Evolutionary conservation across 2,888 invertebrate genomes (phyloP).

Genomic region (Nephrocerus scutellatus): DNA sequence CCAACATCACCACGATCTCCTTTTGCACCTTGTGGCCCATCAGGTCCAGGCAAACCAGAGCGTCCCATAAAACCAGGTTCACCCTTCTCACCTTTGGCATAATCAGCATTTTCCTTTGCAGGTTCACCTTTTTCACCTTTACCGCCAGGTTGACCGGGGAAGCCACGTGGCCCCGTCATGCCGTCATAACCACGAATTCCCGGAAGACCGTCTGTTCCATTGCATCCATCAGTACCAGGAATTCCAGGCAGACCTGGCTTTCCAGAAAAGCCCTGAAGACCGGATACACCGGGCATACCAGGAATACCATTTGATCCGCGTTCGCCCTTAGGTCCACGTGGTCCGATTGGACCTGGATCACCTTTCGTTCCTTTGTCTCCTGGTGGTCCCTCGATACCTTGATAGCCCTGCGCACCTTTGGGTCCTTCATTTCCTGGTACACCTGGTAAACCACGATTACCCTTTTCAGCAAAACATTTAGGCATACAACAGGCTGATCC

Average conservation of each 20-base stretch:
- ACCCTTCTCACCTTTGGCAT: conserved; percentile 78
- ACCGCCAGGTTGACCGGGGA: conserved; percentile 46
- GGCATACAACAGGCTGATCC: conserved; percentile 68
- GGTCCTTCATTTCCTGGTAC: conserved; percentile 63
- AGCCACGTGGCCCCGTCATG: conserved; percentile 68
- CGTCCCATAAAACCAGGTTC: conserved; percentile 53
- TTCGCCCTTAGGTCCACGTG: conserved; percentile 77
- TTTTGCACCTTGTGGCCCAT: conserved; percentile 59
- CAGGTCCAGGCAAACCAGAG: conserved; percentile 39
- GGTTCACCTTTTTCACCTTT: conserved; percentile 75
- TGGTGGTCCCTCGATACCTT: conserved; percentile 75
- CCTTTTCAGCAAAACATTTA: conserved; percentile 85
- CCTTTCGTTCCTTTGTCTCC: conserved; percentile 88
- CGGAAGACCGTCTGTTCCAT: conserved; percentile 82
- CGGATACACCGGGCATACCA: conserved; percentile 69
- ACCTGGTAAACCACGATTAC: conserved; percentile 70
- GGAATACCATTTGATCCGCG: conserved; percentile 79
- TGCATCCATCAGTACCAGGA: conserved; percentile 89
- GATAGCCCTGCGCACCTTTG: conserved; percentile 71
- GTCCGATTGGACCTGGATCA: conserved; percentile 73
- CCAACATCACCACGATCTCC: conserved; percentile 58
- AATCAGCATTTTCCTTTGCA: conserved; percentile 51
- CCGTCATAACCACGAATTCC: conserved; percentile 67
- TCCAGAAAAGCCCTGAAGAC: conserved; percentile 41
- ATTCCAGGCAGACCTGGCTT: conserved; percentile 64